These are phyloP conservation scores for Cetonia aurata DNA, from an alignment of 2,888 invertebrate genomes.

Conservation along the genomic window DNA sequence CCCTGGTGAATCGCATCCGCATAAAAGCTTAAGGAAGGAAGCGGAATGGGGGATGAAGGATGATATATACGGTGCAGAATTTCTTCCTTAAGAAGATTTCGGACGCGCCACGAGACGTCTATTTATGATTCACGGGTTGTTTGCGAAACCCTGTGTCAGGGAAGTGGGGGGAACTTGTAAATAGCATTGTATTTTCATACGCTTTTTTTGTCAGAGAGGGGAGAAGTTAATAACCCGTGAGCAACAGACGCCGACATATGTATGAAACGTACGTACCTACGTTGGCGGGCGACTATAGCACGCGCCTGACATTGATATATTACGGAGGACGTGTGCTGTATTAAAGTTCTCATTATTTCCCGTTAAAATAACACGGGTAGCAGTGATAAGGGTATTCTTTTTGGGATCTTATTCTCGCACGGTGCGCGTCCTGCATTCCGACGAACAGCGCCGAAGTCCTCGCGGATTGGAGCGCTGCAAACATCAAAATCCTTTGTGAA, in stretches of 20 bases:
- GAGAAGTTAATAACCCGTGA: conserved; percentile 45
- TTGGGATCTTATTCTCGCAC: neutral
- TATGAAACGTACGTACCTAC: neutral
- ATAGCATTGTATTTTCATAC: conserved; percentile 41
- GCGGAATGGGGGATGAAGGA: conserved; percentile 29
- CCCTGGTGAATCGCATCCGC: neutral
- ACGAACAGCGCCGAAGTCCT: neutral
- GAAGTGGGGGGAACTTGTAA: conserved; percentile 32
- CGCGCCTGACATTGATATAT: conserved; percentile 43
- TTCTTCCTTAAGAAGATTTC: conserved; percentile 9
- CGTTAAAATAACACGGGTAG: conserved; percentile 41
- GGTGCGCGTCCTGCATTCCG: neutral
- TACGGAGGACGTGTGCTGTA: conserved; percentile 42
- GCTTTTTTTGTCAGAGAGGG: conserved; percentile 36
- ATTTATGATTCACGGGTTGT: conserved; percentile 42
- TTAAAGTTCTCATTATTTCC: conserved; percentile 44
- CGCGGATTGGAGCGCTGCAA: no score
- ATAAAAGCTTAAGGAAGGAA: conserved; percentile 31
- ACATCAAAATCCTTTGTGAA: no score
- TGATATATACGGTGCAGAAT: conserved; percentile 24
- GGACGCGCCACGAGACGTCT: conserved; percentile 17
- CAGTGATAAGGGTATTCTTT: conserved; percentile 41
- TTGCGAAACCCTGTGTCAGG: conserved; percentile 25
- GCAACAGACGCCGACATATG: conserved; percentile 42
- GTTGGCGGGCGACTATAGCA: neutral